A percentile compares a stretch with the other conserved stretches of the same genome.
Conservation (phyloP, 1,140 invertebrate species). For the Halesus radiatus region DNA sequence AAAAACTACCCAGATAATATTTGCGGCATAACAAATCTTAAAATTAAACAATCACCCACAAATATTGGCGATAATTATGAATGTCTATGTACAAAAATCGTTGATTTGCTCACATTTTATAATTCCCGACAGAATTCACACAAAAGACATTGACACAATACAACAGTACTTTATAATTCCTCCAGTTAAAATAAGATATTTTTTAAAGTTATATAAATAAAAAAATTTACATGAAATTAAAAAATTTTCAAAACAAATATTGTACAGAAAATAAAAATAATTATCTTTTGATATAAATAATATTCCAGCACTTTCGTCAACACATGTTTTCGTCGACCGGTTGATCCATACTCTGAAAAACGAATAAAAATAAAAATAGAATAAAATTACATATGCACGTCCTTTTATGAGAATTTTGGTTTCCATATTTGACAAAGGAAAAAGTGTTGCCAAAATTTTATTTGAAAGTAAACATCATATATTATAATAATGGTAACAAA, state of each 20-base stretch:
- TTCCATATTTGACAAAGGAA: too few relatives aligned
- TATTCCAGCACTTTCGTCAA: constrained; percentile 33
- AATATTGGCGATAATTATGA: background rate
- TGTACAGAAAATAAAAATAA: constrained; percentile 29
- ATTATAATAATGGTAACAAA: too few relatives aligned
- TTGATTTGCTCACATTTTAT: background rate
- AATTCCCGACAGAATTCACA: background rate
- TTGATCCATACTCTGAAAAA: constrained; percentile 46
- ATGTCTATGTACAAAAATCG: constrained; percentile 17
- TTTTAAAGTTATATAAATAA: constrained; percentile 11
- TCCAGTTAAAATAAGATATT: background rate
- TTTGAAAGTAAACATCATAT: too few relatives aligned
- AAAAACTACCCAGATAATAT: background rate
- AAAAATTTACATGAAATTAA: constrained; percentile 20
- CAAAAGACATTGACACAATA: background rate
- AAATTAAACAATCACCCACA: background rate
- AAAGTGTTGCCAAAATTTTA: too few relatives aligned
- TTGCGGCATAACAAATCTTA: background rate
- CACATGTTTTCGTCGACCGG: constrained; percentile 49
- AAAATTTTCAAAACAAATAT: constrained; percentile 25
- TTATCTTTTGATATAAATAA: constrained; percentile 6
- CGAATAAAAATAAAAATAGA: background rate
- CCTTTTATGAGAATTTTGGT: too few relatives aligned
- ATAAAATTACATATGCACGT: too few relatives aligned
- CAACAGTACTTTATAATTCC: too few relatives aligned